Evolutionary conservation across 2,797 vertebrate species (phyloP).

Genomic region (Euphonia xanthogaster): DNA sequence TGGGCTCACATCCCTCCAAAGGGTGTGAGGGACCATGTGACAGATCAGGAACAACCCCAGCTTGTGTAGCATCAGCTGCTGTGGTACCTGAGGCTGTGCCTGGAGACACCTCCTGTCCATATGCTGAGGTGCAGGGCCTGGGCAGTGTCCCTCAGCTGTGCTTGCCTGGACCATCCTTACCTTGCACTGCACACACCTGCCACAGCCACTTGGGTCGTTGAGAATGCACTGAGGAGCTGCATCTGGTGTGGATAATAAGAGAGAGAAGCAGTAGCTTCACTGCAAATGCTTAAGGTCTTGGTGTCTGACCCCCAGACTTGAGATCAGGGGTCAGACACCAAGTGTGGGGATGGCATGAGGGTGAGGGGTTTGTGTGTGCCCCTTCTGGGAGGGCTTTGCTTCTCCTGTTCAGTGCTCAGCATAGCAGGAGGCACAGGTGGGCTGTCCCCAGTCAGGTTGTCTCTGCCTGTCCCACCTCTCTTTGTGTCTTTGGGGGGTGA

Average conservation of each 20-base stretch:
- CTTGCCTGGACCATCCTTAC: neutral
- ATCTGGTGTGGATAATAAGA: neutral
- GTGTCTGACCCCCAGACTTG: neutral
- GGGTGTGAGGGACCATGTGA: accelerated
- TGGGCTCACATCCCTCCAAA: accelerated
- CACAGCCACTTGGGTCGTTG: accelerated
- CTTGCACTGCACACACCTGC: neutral
- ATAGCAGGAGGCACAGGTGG: neutral
- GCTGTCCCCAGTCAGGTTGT: accelerated
- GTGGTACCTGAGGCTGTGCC: accelerated
- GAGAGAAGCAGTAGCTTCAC: neutral
- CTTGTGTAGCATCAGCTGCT: neutral
- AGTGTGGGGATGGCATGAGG: neutral
- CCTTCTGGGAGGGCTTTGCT: neutral
- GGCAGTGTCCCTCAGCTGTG: neutral
- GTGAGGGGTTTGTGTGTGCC: accelerated
- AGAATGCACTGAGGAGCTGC: neutral
- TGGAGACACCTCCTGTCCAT: accelerated
- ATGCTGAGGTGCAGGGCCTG: neutral
- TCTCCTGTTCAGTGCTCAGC: accelerated
- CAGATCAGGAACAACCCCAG: neutral
- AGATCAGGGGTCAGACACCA: neutral
- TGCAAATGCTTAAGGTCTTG: neutral
- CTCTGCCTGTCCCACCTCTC: neutral
- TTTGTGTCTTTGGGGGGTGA: neutral